Conservation (phyloP, 1,140 invertebrate species). For the Procambarus virginalis region DNA sequence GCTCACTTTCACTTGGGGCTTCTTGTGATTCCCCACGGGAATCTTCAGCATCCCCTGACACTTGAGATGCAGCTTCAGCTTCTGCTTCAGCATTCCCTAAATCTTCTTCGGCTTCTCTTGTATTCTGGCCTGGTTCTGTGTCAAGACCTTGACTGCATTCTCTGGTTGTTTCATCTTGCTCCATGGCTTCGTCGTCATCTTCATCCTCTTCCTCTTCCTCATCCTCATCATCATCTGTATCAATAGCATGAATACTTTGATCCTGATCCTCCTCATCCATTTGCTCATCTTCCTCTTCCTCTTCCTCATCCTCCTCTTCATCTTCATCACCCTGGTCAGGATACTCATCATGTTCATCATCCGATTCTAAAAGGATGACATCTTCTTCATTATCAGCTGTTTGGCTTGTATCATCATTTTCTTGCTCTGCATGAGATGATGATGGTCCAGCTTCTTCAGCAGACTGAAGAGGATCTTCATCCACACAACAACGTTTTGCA, state of each 20-base stretch:
- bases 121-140: slow-evolving; percentile 27
- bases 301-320: slow-evolving; percentile 69
- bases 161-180: slow-evolving; percentile 42
- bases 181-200: slow-evolving; percentile 58
- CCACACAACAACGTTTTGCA: slow-evolving; percentile 63
- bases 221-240: slow-evolving; percentile 54
- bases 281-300: slow-evolving; percentile 68
- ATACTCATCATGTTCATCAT: slow-evolving; percentile 70
- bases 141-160: slow-evolving; percentile 41
- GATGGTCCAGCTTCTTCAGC: slow-evolving; percentile 69
- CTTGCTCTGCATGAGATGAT: slow-evolving; percentile 50
- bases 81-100: slow-evolving; percentile 71
- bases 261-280: slow-evolving; percentile 71
- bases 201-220: slow-evolving; percentile 58
- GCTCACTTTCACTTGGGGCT: slow-evolving; percentile 72
- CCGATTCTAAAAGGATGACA: slow-evolving; percentile 71
- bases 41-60: slow-evolving; percentile 68
- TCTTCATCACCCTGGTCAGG: slow-evolving; percentile 71
- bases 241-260: slow-evolving; percentile 41
- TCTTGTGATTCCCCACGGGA: slow-evolving; percentile 59
- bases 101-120: slow-evolving; percentile 51
- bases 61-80: slow-evolving; percentile 74
- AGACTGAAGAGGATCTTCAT: slow-evolving; percentile 67
- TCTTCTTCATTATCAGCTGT: slow-evolving; percentile 71
- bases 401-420: slow-evolving; percentile 50